A percentile compares a stretch with the other conserved stretches of the same genome.
These are phyloP conservation scores for Nettapus auritus DNA, from an alignment of 2,113 vertebrate species.

Conservation along the genomic window DNA sequence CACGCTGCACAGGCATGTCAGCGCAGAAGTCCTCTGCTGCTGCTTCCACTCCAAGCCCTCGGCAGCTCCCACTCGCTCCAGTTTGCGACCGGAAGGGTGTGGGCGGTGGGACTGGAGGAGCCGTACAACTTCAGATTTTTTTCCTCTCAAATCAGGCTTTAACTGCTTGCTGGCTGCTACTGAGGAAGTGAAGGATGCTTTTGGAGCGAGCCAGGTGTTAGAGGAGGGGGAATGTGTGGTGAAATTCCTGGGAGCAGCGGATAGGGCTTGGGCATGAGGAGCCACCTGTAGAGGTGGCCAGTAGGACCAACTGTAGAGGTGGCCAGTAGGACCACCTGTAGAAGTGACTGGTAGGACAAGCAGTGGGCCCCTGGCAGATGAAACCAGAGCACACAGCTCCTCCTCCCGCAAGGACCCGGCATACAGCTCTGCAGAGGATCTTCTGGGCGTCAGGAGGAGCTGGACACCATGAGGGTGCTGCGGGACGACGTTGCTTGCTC, in stretches of 20 bases:
- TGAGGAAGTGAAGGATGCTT: neutral
- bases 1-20: neutral
- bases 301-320: neutral
- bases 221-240: neutral
- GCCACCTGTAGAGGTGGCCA: neutral
- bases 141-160: neutral
- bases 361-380: neutral
- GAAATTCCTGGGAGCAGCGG: neutral
- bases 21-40: neutral
- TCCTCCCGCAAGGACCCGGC: neutral
- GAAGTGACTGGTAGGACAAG: neutral
- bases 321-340: neutral
- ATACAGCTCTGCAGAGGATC: neutral
- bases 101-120: slow-evolving; percentile 10
- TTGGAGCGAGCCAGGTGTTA: neutral
- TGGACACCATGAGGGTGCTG: neutral
- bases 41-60: neutral
- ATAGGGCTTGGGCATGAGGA: neutral
- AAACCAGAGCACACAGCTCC: neutral
- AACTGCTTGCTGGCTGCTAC: neutral
- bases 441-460: neutral
- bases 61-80: neutral
- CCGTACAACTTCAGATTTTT: neutral
- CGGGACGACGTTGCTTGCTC: neutral
- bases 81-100: slow-evolving; percentile 33